Conservation (phyloP, 1,140 invertebrate genomes). For the Leptonema lineaticorne region DNA sequence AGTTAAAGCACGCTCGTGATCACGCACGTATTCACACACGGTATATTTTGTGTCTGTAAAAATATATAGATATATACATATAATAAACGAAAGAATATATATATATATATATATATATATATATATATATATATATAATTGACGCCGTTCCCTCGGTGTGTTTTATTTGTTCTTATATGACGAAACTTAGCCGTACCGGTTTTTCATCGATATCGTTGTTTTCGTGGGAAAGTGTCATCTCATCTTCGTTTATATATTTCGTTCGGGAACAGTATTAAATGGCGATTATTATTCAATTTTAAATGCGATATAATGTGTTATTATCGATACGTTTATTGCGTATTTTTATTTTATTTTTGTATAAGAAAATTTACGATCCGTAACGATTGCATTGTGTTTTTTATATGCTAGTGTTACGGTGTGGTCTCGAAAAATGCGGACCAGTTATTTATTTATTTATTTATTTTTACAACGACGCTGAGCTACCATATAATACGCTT, state of each 20-base stretch:
- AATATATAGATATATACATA: too few species aligned
- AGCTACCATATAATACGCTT: background rate
- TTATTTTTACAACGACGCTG: background rate
- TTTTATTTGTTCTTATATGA: background rate
- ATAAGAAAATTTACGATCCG: background rate
- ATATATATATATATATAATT: too few species aligned
- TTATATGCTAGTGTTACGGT: too few species aligned
- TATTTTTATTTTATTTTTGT: background rate
- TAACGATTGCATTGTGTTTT: background rate
- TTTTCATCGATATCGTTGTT: background rate
- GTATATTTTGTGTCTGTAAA: too few species aligned
- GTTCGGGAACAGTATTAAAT: too few species aligned
- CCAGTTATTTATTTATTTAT: background rate
- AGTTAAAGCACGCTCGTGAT: too few species aligned
- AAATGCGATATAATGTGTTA: too few species aligned
- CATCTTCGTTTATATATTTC: background rate
- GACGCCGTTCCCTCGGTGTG: background rate
- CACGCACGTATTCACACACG: too few species aligned
- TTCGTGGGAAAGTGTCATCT: slow-evolving; percentile 1
- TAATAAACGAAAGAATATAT: too few species aligned
- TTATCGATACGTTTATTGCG: too few species aligned
- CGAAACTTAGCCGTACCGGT: background rate
- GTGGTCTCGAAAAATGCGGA: too few species aligned
- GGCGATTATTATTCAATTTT: background rate
- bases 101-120: too few species aligned